Evolutionary conservation across 2,888 invertebrate genomes (phyloP).

Genomic region (Pseudococcus viburni): DNA sequence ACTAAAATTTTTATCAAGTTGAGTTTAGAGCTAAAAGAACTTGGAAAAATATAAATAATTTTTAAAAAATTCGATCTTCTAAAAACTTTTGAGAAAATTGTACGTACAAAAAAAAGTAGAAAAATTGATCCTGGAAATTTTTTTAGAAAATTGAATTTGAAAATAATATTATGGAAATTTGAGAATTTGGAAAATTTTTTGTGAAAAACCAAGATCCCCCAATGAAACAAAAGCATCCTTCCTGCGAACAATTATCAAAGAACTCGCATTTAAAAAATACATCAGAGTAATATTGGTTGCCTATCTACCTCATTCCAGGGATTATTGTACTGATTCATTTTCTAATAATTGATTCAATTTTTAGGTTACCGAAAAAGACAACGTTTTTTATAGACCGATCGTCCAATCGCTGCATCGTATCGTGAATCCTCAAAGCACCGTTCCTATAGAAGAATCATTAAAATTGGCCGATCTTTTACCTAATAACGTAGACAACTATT

Average conservation of each 20-base stretch:
- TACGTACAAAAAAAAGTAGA: too few species aligned
- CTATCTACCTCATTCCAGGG: not conserved
- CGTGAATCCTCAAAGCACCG: conserved; percentile 74
- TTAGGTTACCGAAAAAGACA: conserved; percentile 70
- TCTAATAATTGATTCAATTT: conserved; percentile 66
- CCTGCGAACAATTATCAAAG: not conserved
- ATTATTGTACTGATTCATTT: not conserved
- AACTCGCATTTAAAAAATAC: not conserved
- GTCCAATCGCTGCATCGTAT: conserved; percentile 75
- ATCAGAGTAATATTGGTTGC: not conserved
- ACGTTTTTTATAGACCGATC: conserved; percentile 76
- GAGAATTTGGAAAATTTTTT: too few species aligned
- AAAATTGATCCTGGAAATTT: too few species aligned
- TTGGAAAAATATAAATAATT: too few species aligned
- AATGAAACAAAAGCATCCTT: too few species aligned
- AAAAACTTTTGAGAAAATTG: too few species aligned
- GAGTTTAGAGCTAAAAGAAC: too few species aligned
- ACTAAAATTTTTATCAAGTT: too few species aligned
- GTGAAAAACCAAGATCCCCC: too few species aligned
- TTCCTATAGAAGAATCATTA: conserved; percentile 73
- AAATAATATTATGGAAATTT: too few species aligned
- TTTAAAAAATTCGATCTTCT: too few species aligned
- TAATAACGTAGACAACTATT: conserved; percentile 78
- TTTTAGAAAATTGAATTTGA: too few species aligned
- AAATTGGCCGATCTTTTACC: conserved; percentile 75